These are phyloP conservation scores for Isaurus tuberculatus DNA, from an alignment of 92 coral and sea anemone genomes.

Conservation along the genomic window DNA sequence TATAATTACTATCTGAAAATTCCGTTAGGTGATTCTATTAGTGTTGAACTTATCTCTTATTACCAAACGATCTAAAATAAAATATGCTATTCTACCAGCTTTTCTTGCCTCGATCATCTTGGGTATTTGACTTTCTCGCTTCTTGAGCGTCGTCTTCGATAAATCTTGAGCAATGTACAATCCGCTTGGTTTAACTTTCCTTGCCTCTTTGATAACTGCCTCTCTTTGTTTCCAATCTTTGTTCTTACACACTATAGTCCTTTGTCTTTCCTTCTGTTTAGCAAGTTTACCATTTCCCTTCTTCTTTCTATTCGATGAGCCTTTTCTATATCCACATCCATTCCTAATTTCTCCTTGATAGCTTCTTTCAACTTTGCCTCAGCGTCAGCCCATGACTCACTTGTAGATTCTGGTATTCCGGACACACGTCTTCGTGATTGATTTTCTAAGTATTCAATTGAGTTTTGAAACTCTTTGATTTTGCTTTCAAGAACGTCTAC, in stretches of 20 bases:
- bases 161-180: neutral
- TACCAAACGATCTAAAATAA: conserved; percentile 2
- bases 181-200: neutral
- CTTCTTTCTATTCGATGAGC: conserved; percentile 37
- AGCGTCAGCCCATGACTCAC: conserved; percentile 37
- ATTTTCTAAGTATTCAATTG: conserved; percentile 45
- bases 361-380: conserved; percentile 48
- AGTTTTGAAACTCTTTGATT: neutral
- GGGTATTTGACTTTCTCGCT: neutral
- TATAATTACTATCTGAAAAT: neutral
- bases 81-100: neutral
- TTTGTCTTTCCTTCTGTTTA: neutral
- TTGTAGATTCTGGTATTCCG: conserved; percentile 47
- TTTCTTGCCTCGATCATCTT: neutral
- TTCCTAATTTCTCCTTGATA: conserved; percentile 19
- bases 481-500: no score
- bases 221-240: conserved; percentile 1
- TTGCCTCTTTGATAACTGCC: neutral
- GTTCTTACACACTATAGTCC: neutral
- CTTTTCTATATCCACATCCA: conserved; percentile 50
- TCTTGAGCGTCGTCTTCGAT: neutral
- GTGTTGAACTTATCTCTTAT: neutral
- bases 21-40: neutral
- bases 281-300: conserved; percentile 12
- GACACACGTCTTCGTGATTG: conserved; percentile 47